Evolutionary conservation across 2,888 invertebrate species (phyloP), one percentile per base, ranked within the genome.

Genomic region (Eubasilissa splendida): DNA sequence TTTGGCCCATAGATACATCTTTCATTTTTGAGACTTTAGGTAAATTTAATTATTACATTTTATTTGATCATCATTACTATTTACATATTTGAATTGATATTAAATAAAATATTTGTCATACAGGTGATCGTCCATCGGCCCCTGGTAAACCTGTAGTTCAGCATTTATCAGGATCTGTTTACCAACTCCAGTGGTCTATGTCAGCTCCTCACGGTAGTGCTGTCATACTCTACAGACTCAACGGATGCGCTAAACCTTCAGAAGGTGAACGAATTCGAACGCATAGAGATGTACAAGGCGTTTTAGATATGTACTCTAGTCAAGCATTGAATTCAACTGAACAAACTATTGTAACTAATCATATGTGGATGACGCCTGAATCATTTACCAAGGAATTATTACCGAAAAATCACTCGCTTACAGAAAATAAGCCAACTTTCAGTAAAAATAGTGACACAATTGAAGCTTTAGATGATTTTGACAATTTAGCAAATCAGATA

Each of bases 111-210:
- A 42, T 42, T 82, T 84, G 79, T 63, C 66, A 74, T 82, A 54
- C 84, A 94, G 95, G 95, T 8, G 96, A 96, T 86, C 92, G 94
- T 12, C 98, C 97, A 0, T 94, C 94, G 63, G 89, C 93, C 1
- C 97, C 97, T 0, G 96, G 96, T 0, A 90, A 91, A 5, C 95
- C 97, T 0, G 90, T 91, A 11, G 92, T 96, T n/a, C 93, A 94
- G 80, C 93, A 93, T 79, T 91, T 96, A 11, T 93, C 93, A 33
- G 93, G 93, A 33, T 93, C 94, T 33, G 91, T 95, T 33, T 94
- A 95, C 85, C 94, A 96, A 86, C 93, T 97, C 0, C 93, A 93
- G 85, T 98, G 98, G 98, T 91, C 93, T 65, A 92, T 95, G 10
- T 94, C 97, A 0, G 92, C 92, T 83, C 93, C 94, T 12, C 95